Evolutionary conservation across 64 coral and sea anemone species (phyloP).

Genomic region (Stichodactyla mertensii): DNA sequence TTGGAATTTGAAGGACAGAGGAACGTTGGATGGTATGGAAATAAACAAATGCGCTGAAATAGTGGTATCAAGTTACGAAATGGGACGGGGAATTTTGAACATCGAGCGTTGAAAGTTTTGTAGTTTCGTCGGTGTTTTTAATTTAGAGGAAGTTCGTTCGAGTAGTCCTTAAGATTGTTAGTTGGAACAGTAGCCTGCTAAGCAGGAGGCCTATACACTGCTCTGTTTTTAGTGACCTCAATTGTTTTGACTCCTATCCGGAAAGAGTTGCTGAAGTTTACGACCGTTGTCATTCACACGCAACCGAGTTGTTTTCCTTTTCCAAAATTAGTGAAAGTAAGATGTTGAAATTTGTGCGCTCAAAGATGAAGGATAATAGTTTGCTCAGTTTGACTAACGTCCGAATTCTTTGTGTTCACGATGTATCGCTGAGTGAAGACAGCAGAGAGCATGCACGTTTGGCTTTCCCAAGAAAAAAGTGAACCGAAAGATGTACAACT

Average conservation of each 20-base stretch:
- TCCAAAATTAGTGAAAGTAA: too few relatives aligned
- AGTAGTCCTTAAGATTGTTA: neutral
- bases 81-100: neutral
- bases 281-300: too few relatives aligned
- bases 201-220: neutral
- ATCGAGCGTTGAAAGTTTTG: neutral
- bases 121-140: neutral
- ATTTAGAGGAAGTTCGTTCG: neutral
- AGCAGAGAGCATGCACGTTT: too few relatives aligned
- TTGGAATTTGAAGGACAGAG: neutral
- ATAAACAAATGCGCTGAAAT: neutral
- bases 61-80: neutral
- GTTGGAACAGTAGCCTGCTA: neutral
- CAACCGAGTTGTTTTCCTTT: too few relatives aligned
- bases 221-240: neutral
- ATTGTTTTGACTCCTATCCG: constrained; percentile 3
- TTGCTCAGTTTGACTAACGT: too few relatives aligned
- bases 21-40: neutral
- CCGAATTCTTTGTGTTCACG: too few relatives aligned
- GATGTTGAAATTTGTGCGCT: too few relatives aligned
- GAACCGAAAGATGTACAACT: too few relatives aligned
- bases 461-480: too few relatives aligned
- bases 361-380: too few relatives aligned
- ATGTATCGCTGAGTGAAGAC: too few relatives aligned
- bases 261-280: neutral